Evolutionary conservation across 2,797 vertebrate species (phyloP).

Genomic region (Pygocentrus nattereri): DNA sequence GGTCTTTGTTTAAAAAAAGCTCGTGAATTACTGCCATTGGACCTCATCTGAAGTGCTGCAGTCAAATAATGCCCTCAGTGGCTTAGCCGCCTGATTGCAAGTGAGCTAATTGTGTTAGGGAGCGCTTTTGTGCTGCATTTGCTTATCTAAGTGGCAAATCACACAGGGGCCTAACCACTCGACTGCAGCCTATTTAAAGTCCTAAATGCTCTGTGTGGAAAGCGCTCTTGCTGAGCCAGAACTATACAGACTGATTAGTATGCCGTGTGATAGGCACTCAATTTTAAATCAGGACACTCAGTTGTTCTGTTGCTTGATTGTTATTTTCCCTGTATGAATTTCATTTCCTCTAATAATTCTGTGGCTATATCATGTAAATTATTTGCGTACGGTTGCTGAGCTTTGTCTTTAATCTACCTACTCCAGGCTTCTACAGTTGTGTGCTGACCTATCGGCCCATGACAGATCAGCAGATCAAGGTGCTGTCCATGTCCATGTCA

Average conservation of each 20-base stretch:
- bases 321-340: background rate
- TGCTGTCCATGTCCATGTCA: slow-evolving; percentile 80
- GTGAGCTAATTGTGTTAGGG: slow-evolving; percentile 68
- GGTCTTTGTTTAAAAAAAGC: background rate
- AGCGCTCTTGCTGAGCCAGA: background rate
- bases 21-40: slow-evolving; percentile 56
- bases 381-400: background rate
- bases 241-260: background rate
- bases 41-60: background rate
- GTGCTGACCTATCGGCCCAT: slow-evolving; percentile 80
- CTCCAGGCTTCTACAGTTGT: slow-evolving; percentile 89
- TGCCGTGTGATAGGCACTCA: background rate
- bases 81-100: slow-evolving; percentile 45
- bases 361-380: background rate
- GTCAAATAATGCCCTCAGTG: slow-evolving; percentile 63
- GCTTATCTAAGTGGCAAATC: slow-evolving; percentile 54
- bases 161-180: slow-evolving; percentile 46
- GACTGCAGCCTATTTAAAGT: slow-evolving; percentile 41
- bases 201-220: slow-evolving; percentile 21
- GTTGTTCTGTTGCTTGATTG: background rate
- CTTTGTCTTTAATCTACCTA: background rate
- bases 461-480: slow-evolving; percentile 84
- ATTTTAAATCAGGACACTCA: background rate
- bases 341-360: background rate
- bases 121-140: slow-evolving; percentile 54